Conservation (phyloP, 2,113 vertebrate genomes). For the Hyperopisus bebe region DNA sequence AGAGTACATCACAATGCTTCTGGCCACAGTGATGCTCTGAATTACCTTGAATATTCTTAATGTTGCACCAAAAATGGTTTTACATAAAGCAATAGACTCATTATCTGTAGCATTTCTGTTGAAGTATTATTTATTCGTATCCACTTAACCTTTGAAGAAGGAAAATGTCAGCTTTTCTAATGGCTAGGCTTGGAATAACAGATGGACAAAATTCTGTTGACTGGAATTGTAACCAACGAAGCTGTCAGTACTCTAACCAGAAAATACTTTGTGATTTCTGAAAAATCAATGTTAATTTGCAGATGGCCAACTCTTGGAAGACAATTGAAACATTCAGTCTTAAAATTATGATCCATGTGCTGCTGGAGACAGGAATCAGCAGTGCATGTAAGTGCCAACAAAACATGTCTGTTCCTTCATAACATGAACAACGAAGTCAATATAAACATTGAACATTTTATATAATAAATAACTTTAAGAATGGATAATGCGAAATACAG, state of each 20-base stretch:
- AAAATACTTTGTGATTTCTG: neutral
- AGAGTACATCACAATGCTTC: neutral
- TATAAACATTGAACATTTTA: neutral
- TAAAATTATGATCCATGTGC: neutral
- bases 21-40: neutral
- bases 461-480: neutral
- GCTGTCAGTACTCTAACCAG: conserved; percentile 1
- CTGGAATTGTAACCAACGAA: neutral
- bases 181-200: neutral
- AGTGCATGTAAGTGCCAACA: neutral
- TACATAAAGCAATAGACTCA: neutral
- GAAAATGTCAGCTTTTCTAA: neutral
- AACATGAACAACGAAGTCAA: neutral
- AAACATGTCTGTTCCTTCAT: neutral
- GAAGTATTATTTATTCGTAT: neutral
- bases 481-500: neutral
- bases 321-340: neutral
- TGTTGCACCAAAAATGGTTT: neutral
- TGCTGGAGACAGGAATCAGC: neutral
- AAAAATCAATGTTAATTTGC: conserved; percentile 12
- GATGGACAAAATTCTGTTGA: conserved; percentile 1
- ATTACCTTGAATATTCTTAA: neutral
- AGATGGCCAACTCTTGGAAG: too few species aligned
- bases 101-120: neutral
- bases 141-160: neutral